Conservation (phyloP, 2,113 vertebrate genomes). For the Poeciliopsis prolifica region DNA sequence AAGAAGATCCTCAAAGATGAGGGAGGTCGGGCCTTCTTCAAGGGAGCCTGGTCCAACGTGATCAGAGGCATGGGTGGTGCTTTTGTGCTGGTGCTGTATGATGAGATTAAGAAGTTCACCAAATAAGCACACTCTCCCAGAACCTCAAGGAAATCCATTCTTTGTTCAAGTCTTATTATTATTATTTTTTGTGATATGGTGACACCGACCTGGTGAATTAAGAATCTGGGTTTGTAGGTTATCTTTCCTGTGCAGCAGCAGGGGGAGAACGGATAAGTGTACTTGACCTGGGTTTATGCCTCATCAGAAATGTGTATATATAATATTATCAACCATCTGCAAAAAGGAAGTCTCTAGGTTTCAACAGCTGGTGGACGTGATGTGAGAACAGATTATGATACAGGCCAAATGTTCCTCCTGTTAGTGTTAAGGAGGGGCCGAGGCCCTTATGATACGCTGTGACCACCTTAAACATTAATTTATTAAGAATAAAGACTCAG, state of each 20-base stretch:
- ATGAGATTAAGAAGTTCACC: conserved; percentile 96
- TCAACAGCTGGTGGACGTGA: conserved; percentile 36
- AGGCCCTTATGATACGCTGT: conserved; percentile 60
- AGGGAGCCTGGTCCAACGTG: conserved; percentile 98
- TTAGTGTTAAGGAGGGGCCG: conserved; percentile 36
- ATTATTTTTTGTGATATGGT: conserved; percentile 71
- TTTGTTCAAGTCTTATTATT: conserved; percentile 76
- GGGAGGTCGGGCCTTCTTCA: conserved; percentile 94
- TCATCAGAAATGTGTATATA: conserved; percentile 67
- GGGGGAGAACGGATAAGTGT: conserved; percentile 61
- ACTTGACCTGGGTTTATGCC: conserved; percentile 40
- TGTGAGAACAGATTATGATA: conserved; percentile 21
- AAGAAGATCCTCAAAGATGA: conserved; percentile 96
- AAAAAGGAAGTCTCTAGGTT: conserved; percentile 25
- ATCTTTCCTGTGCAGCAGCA: conserved; percentile 25
- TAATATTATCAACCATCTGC: conserved; percentile 24
- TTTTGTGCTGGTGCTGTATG: conserved; percentile 97
- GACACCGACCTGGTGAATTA: conserved; percentile 79
- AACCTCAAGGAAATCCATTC: conserved; percentile 54
- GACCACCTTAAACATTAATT: conserved; percentile 67
- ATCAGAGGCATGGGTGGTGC: conserved; percentile 98
- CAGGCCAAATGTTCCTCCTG: conserved; percentile 20
- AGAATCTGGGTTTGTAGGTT: conserved; percentile 39
- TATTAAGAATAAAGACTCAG: conserved; percentile 76
- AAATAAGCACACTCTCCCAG: conserved; percentile 71